A percentile compares a stretch with the other conserved stretches of the same genome.
These are phyloP conservation scores for Heliornis fulica DNA, from an alignment of 2,113 vertebrate species.

Conservation along the genomic window DNA sequence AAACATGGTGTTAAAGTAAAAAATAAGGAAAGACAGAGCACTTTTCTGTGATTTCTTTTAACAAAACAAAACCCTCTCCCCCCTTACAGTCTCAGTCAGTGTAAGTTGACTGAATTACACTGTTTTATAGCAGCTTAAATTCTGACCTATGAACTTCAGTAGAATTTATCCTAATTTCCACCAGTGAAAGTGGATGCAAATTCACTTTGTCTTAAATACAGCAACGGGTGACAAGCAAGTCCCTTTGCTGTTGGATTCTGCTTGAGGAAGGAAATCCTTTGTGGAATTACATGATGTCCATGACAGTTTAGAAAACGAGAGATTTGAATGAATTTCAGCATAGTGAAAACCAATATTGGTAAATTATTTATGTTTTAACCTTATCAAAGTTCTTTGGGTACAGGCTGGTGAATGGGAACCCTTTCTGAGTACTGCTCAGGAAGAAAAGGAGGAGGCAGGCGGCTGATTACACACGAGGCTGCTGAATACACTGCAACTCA, in stretches of 20 bases:
- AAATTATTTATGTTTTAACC: background rate
- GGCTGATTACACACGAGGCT: background rate
- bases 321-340: background rate
- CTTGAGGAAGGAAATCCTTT: background rate
- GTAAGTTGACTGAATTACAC: background rate
- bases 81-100: background rate
- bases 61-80: background rate
- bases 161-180: constrained; percentile 47
- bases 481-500: background rate
- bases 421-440: background rate
- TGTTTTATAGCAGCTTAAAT: background rate
- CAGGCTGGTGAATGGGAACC: background rate
- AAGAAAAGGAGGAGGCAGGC: background rate
- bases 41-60: background rate
- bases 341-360: background rate
- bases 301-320: background rate
- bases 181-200: constrained; percentile 4
- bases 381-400: background rate
- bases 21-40: background rate
- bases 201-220: constrained; percentile 30
- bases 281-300: background rate
- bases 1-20: background rate
- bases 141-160: constrained; percentile 28
- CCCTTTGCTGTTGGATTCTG: background rate
- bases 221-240: background rate